These are phyloP conservation scores for Regulus satrapa DNA, from an alignment of 2,113 vertebrate species.

Conservation along the genomic window DNA sequence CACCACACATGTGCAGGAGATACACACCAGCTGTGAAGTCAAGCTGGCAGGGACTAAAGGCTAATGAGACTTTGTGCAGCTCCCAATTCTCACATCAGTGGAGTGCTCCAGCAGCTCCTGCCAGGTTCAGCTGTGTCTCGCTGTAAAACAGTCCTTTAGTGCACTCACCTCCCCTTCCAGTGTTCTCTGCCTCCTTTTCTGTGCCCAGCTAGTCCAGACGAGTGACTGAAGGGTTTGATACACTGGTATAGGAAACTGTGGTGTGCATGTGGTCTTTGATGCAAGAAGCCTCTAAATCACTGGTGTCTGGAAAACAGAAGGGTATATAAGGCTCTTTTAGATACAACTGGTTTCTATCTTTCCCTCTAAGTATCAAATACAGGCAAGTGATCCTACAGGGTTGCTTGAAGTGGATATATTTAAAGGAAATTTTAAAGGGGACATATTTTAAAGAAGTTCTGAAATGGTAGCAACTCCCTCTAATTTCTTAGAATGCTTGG, in stretches of 20 bases:
- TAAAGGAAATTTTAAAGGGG: not conserved
- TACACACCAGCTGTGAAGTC: not conserved
- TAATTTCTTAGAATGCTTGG: not conserved
- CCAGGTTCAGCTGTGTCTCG: not conserved
- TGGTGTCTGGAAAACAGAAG: not conserved
- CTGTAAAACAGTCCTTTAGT: not conserved
- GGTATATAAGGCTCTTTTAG: not conserved
- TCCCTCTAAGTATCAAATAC: not conserved
- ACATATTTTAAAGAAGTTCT: not conserved
- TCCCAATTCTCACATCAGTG: not conserved
- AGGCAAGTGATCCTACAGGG: fast-evolving
- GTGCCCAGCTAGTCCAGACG: no score
- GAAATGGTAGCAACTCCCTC: not conserved
- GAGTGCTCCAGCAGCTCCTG: not conserved
- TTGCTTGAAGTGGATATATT: not conserved
- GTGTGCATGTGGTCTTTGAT: not conserved
- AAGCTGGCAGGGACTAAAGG: not conserved
- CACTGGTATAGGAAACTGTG: not conserved
- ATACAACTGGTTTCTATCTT: not conserved
- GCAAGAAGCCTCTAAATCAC: not conserved
- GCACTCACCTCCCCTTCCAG: not conserved
- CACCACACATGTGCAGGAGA: not conserved
- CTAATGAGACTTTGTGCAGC: not conserved
- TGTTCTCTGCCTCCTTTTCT: not conserved
- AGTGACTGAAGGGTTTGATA: not conserved